Evolutionary conservation across 2,888 invertebrate genomes (phyloP), one percentile per base, ranked within the genome.

Genomic region (Acanthosepion esculentum): DNA sequence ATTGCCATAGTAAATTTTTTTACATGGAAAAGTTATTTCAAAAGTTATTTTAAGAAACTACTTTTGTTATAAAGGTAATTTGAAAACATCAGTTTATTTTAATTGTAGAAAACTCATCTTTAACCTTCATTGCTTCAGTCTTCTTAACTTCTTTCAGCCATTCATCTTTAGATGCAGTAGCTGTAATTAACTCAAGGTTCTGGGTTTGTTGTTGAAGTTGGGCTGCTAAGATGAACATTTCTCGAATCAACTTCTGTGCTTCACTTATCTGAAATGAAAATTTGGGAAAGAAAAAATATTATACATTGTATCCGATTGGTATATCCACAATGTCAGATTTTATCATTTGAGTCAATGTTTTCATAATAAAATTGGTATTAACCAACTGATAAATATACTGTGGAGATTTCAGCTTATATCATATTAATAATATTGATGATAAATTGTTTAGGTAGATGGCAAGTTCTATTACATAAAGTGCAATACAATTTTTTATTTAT

Each of bases 191-290:
- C 50, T 95, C 64, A 26, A 96, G 94, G 6, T 95, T 94, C 33
- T 95, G 95, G 91, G 95, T 95, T 94, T 95, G 95, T 94, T 96
- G 95, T 94, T 96, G 96, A 41, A 96, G 95, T 94, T 95, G 95
- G 91, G 96, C 96, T 91, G 96, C 95, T 48, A 95, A 93, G 12
- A 96, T 95, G 20, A 96, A 95, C 95, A 96, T 95, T n/a, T 95
- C 94, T 94, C 95, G 95, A 26, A 96, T 95, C 93, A 96, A 96
- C 29, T 95, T 95, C 41, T 95, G 96, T 33, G 95, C 95, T 91
- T 96, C 95, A 92, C 95, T 94, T 55, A 96, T 95, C 96, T 96
- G 94, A 64, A 93, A 53, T n/a, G 15, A 12, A 78, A 33, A 78
- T 23, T 59, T 20, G 20, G 59, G 59, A 4, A 20, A 6, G 7